A percentile compares a stretch with the other conserved stretches of the same genome.
phyloP scores from a whole-genome alignment of 2,113 vertebrate genomes.

The Xenopus tropicalis region DNA sequence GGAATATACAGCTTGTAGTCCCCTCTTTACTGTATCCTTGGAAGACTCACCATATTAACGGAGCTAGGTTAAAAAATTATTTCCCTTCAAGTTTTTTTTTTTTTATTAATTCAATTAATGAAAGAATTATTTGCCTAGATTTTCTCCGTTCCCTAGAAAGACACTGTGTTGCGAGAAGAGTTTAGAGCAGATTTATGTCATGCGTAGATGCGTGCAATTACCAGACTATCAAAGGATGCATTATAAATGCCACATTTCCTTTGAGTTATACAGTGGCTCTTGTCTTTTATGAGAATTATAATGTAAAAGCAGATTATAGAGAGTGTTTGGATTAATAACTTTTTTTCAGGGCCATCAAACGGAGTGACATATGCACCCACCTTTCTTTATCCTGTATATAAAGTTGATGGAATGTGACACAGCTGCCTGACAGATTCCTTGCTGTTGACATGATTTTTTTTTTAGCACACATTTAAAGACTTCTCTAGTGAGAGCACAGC shows the following conservation, averaged over 20 bases:
- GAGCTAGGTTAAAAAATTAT: neutral
- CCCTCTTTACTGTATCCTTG: too few relatives aligned
- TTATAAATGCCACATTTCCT: slow-evolving; percentile 17
- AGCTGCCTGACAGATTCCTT: slow-evolving; percentile 14
- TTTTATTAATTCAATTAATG: too few relatives aligned
- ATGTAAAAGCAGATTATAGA: slow-evolving; percentile 38
- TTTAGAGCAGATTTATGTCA: slow-evolving; percentile 29
- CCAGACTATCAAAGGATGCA: slow-evolving; percentile 33
- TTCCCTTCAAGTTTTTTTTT: neutral
- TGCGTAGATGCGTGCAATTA: slow-evolving; percentile 39
- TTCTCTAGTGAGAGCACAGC: neutral
- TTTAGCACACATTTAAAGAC: neutral
- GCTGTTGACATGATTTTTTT: slow-evolving; percentile 8
- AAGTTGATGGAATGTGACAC: slow-evolving; percentile 1
- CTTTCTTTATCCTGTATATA: slow-evolving; percentile 5
- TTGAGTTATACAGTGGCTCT: slow-evolving; percentile 16
- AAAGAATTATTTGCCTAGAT: neutral
- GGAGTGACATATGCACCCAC: slow-evolving; percentile 36
- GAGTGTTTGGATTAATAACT: slow-evolving; percentile 44
- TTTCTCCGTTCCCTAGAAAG: neutral
- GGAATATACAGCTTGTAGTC: too few relatives aligned
- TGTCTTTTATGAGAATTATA: slow-evolving; percentile 43
- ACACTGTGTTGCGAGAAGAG: neutral
- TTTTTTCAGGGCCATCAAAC: slow-evolving; percentile 41
- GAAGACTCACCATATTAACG: too few relatives aligned